phyloP scores from a whole-genome alignment of 1,140 invertebrate species.

The Dendrolimus kikuchii region DNA sequence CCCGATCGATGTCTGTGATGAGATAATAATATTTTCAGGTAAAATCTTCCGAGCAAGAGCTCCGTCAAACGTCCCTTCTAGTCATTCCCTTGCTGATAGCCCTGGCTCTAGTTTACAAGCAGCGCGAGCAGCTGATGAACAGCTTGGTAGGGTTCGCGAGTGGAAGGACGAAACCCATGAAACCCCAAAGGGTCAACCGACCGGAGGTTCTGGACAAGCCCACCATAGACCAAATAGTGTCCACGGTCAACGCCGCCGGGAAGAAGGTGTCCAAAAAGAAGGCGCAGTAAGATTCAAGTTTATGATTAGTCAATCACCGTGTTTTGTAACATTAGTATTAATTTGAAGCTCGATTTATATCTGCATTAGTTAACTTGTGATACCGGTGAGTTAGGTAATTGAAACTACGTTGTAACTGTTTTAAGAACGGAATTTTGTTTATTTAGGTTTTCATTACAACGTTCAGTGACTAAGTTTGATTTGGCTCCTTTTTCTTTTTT shows the following conservation, averaged over 20 bases:
- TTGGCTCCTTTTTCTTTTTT: too few relatives aligned
- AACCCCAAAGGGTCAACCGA: constrained; percentile 24
- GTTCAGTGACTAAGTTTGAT: too few relatives aligned
- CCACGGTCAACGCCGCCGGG: constrained; percentile 71
- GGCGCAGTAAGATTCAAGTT: too few relatives aligned
- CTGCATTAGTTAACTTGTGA: too few relatives aligned
- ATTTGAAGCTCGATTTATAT: too few relatives aligned
- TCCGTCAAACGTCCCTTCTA: constrained; percentile 86
- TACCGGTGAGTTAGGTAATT: too few relatives aligned
- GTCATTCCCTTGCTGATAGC: constrained; percentile 81
- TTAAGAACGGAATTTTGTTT: too few relatives aligned
- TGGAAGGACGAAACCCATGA: constrained; percentile 25
- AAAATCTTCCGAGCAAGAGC: constrained; percentile 84
- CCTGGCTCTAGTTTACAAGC: constrained; percentile 76
- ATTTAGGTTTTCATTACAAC: too few relatives aligned
- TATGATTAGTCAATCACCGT: too few relatives aligned
- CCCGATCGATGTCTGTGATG: neutral
- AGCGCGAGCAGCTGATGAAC: constrained; percentile 70
- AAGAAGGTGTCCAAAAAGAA: constrained; percentile 26
- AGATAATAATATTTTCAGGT: constrained; percentile 72
- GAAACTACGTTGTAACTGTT: too few relatives aligned
- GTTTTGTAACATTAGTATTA: too few relatives aligned
- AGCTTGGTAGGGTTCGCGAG: constrained; percentile 5
- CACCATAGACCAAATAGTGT: constrained; percentile 74
- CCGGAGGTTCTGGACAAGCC: constrained; percentile 55